Evolutionary conservation across 2,888 invertebrate species (phyloP).

Genomic region (Antitype chi): DNA sequence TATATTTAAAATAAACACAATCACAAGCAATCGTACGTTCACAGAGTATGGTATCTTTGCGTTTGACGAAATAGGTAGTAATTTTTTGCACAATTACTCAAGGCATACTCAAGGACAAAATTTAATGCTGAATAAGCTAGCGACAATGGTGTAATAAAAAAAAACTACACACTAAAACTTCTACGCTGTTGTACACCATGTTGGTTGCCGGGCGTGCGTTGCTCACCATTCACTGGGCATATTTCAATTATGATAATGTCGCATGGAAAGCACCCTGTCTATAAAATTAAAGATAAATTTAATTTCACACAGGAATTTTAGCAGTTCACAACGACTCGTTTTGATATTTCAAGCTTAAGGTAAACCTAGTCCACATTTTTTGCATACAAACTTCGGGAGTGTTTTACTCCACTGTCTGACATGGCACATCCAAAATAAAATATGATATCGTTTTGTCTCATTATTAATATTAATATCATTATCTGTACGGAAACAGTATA

Average conservation of each 20-base stretch:
- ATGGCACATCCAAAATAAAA: no score
- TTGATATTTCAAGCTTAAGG: neutral
- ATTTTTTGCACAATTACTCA: conserved; percentile 15
- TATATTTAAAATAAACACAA: neutral
- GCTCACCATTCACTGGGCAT: neutral
- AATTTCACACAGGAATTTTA: neutral
- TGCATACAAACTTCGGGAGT: no score
- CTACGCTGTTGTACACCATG: neutral
- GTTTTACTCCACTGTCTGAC: no score
- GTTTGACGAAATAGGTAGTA: neutral
- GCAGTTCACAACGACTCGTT: neutral
- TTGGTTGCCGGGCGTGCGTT: neutral
- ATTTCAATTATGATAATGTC: neutral
- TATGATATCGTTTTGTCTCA: no score
- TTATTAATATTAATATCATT: no score
- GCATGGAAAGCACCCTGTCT: neutral
- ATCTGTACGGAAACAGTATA: no score
- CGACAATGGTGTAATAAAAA: conserved; percentile 2
- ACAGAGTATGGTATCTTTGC: neutral
- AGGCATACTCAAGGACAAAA: neutral
- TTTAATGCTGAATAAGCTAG: conserved; percentile 11
- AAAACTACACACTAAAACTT: neutral
- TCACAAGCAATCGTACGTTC: conserved; percentile 10
- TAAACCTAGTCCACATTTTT: no score
- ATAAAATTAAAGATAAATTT: neutral